Percentiles rank a stretch among this genome's conserved stretches.
These are phyloP conservation scores for Odontamblyopus lacepedii DNA, from an alignment of 2,797 vertebrate genomes.

Conservation along the genomic window DNA sequence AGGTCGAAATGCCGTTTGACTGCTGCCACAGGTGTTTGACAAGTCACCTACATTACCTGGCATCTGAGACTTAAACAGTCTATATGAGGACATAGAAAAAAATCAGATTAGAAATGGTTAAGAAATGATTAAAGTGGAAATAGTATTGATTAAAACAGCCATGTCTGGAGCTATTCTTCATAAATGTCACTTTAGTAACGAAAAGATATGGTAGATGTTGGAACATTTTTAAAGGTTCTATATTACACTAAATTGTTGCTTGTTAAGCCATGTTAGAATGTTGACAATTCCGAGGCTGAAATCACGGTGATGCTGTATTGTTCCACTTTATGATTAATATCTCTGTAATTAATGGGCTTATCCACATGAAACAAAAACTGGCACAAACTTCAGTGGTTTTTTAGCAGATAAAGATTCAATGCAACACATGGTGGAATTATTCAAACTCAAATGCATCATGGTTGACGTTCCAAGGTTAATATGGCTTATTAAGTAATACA, in stretches of 20 bases:
- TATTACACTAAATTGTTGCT: too few relatives aligned
- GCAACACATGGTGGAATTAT: neutral
- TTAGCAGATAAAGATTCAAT: neutral
- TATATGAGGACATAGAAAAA: slow-evolving; percentile 28
- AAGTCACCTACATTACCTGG: slow-evolving; percentile 51
- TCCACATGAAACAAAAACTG: neutral
- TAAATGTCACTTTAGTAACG: neutral
- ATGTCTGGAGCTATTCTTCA: neutral
- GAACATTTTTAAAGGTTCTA: too few relatives aligned
- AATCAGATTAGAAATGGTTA: neutral
- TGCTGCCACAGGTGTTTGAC: slow-evolving; percentile 45
- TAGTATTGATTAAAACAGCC: neutral
- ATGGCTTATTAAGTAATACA: too few relatives aligned
- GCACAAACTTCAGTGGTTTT: neutral
- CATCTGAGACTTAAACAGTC: slow-evolving; percentile 71
- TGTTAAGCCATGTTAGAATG: too few relatives aligned
- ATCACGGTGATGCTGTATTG: too few relatives aligned
- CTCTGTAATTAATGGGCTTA: neutral
- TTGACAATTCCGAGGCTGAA: too few relatives aligned
- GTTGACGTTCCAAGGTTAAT: too few relatives aligned
- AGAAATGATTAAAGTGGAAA: neutral
- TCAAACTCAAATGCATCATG: neutral
- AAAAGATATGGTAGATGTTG: neutral
- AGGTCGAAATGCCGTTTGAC: slow-evolving; percentile 61
- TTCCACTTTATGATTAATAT: neutral